Base-by-base conservation (phyloP, 2,113 vertebrate species). In the Malurus alboscapulatus region DNA sequence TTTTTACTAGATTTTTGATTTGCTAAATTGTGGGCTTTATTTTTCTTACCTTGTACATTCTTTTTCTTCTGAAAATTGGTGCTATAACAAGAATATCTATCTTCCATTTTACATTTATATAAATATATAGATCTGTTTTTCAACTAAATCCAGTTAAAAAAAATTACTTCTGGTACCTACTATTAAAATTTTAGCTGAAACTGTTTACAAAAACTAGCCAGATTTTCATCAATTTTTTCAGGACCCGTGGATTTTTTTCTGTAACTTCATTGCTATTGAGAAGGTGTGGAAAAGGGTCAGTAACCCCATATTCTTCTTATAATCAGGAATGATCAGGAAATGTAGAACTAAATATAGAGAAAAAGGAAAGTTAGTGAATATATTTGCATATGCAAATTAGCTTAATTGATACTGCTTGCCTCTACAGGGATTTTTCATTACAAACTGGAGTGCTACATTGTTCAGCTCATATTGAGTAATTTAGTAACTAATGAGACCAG, bases 361-460 rank as follows among this genome's bases (percentile, higher is more conserved):
- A 97, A 98, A 98, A 95, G 95, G 97, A 98, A 98, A 98, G 97
- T 98, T 98, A 97, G 97, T 97, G 97, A 96, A 98, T 98, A 97
- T 98, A 98, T 98, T 98, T 98, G 98, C 98, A 98, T 98, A 98
- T 98, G 98, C 97, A 98, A 97, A 98, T 98, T 98, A 98, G 97
- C 98, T 98, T 98, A 98, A 98, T 98, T 98, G 98, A 98, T 98
- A 98, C 98, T 98, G 98, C 98, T 98, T 98, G 98, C 98, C 98
- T 98, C 98, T 98, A 98, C 98, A 98, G 98, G 98, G 98, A 98
- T 98, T 98, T 98, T 98, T 98, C 98, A 98, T 98, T 98, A 98
- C 98, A 98, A 98, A 98, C 98, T 98, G 98, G 98, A 98, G 98
- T 98, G 98, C 97, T 98, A 98, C 98, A 98, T 98, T 98, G 98